Percentiles rank a stretch among this genome's conserved stretches.
These are phyloP conservation scores for Stenopsyche tienmushanensis DNA, from an alignment of 1,140 invertebrate genomes.

Conservation along the genomic window DNA sequence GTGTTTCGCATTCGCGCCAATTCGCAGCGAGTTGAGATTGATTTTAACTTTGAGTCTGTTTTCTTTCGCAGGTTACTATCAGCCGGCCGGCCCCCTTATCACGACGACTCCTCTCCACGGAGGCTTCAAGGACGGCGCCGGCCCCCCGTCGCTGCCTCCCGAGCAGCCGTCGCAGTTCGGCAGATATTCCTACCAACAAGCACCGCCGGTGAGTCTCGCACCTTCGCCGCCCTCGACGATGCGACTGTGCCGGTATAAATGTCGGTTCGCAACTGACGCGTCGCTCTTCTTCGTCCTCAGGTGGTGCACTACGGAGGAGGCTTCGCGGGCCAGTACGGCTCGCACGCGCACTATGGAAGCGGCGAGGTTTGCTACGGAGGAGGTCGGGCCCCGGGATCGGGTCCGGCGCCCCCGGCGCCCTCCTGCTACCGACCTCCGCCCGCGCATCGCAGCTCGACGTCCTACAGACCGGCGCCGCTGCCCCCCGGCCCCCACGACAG, in stretches of 20 bases:
- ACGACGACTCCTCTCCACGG: slow-evolving; percentile 52
- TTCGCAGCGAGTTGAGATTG: too few relatives aligned
- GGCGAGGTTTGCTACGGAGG: slow-evolving; percentile 19
- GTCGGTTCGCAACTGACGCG: too few relatives aligned
- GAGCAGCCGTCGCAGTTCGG: slow-evolving; percentile 44
- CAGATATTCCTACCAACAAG: slow-evolving; percentile 53
- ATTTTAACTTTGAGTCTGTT: slow-evolving; percentile 35
- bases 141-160: slow-evolving; percentile 52
- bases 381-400: slow-evolving; percentile 7
- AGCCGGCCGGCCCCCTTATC: slow-evolving; percentile 83
- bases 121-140: slow-evolving; percentile 50
- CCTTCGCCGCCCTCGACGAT: too few relatives aligned
- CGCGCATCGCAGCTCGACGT: slow-evolving; percentile 28
- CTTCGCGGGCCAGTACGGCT: slow-evolving; percentile 23
- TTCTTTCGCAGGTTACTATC: slow-evolving; percentile 75
- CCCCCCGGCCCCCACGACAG: slow-evolving; percentile 32
- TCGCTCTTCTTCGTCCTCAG: too few relatives aligned
- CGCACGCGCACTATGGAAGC: slow-evolving; percentile 18
- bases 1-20: too few relatives aligned
- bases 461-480: slow-evolving; percentile 25
- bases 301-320: slow-evolving; percentile 39
- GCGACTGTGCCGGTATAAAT: too few relatives aligned
- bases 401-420: slow-evolving; percentile 12
- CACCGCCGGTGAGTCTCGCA: slow-evolving; percentile 38
- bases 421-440: slow-evolving; percentile 33